Evolutionary conservation across 2,888 invertebrate species (phyloP), one percentile per base, ranked within the genome.

Genomic region (Desoria tigrina): DNA sequence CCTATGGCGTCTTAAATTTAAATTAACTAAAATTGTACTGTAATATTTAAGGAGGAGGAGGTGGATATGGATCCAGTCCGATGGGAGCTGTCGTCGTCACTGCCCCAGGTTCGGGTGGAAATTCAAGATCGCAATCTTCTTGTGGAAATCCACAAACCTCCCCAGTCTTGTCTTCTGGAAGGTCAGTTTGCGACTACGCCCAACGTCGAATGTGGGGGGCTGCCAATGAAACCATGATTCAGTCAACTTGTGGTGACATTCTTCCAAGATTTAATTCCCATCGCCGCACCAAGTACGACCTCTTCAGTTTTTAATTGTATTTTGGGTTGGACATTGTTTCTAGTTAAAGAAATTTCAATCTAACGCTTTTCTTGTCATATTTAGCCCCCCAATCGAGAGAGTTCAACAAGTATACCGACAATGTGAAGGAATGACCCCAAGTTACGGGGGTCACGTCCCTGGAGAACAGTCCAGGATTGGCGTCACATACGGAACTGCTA

Each of bases 371-470:
- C 9, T 9, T 39, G 11, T n/a, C n/a, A n/a, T n/a, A n/a, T n/a
- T n/a, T n/a, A 75, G 74, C 37, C 74, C 75, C 18, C 62, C 61
- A 16, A 26, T 27, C 18, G 63, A 66, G 9, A 59, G 75, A 3
- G 56, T 72, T 21, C 73, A 73, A 59, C 58, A 65, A 49, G 58
- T 75, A 7, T 75, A 75, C 61, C 59, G 66, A 18, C 71, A 68
- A 39, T 75, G 75, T 51, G 75, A 74, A 65, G 75, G 75, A 23
- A 65, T 74, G 65, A 50, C 64, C 37, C 75, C 75, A 39, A 67
- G 62, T 55, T 75, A 75, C 62, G 45, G 39, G 32, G 75, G 75
- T n/a, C 75, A 75, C 58, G 74, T 74, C 60, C 75, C 75, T 7
- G 75, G 74, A 39, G 68, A 65, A 23, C 61, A 65, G 26, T 75